Percentiles rank a stretch among this genome's conserved stretches.
phyloP scores from a whole-genome alignment of 1,140 invertebrate species.

The Drepana arcuata region DNA sequence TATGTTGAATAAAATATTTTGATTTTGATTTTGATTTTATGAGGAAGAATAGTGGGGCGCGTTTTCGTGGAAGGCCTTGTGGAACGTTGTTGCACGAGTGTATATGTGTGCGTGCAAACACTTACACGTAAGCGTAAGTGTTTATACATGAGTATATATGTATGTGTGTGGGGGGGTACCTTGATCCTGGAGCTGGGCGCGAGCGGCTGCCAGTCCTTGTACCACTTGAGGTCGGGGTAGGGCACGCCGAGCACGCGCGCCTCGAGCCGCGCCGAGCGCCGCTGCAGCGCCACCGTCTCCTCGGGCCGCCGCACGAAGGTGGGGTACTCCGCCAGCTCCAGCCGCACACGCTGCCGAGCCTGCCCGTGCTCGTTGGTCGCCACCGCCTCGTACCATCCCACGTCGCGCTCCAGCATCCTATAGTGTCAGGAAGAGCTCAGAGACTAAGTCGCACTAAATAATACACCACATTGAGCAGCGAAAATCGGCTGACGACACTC shows the following conservation, averaged over 20 bases:
- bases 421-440: constrained; percentile 12
- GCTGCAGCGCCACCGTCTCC: constrained; percentile 83
- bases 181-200: constrained; percentile 85
- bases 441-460: no score
- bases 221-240: constrained; percentile 96
- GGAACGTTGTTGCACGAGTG: no score
- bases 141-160: no score
- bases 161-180: no score
- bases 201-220: constrained; percentile 95
- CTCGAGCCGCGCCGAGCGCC: constrained; percentile 83
- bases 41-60: no score
- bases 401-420: constrained; percentile 90
- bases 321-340: constrained; percentile 94
- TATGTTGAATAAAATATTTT: no score
- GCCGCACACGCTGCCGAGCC: constrained; percentile 84
- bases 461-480: no score
- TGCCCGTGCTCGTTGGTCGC: constrained; percentile 95
- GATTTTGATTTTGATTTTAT: no score
- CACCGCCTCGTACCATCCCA: constrained; percentile 94
- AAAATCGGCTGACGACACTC: no score
- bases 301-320: constrained; percentile 89
- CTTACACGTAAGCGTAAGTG: no score
- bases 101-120: no score
- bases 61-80: no score
- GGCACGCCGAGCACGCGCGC: constrained; percentile 92